Base-by-base conservation (phyloP, 2,888 invertebrate species). In the Sepiola atlantica region DNA sequence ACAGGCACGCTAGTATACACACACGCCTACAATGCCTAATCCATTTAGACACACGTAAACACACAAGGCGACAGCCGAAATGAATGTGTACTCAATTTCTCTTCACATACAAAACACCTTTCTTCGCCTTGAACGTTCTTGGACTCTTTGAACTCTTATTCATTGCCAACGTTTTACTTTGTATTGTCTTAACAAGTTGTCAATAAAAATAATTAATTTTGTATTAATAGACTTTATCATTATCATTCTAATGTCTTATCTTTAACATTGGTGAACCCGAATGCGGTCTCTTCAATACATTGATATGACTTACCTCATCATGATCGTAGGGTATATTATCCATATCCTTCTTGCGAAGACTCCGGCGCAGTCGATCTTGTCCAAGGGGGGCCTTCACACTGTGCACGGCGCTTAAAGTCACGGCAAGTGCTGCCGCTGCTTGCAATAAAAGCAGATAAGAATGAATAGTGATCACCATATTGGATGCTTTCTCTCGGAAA, bases 301-400 rank as follows among this genome's bases (percentile, higher is more conserved):
- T 77, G 3, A 24, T 77, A 54, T 91, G 24, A 8, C 92, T 92
- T 92, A 92, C 92, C 92, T 92, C 92, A 55, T 92, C 92, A 92
- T 55, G 55, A 18, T 92, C 92, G 54, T 92, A 92, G 4, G 92
- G 92, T 55, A 92, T 12, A 55, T 92, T 92, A 14, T 45, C 55
- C 55, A 55, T 55, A 32, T 55, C 55, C n/a, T 54, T 92, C 24
- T 92, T 92, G 3, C 54, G 55, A n/a, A 92, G n/a, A 92, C 92
- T 55, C n/a, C 55, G 45, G n/a, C 92, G 28, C n/a, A 92, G 92
- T 18, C 92, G 92, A 55, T 92, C 92, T 55, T 55, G 45, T 55
- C 45, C 92, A 35, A 55, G n/a, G 24, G 92, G 92, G n/a, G 55
- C 92, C n/a, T 92, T 92, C 28, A 92, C 54, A 45, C 32, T 54